Evolutionary conservation across 2,888 invertebrate genomes (phyloP), one percentile per base, ranked within the genome.

Genomic region (Merodon equestris): DNA sequence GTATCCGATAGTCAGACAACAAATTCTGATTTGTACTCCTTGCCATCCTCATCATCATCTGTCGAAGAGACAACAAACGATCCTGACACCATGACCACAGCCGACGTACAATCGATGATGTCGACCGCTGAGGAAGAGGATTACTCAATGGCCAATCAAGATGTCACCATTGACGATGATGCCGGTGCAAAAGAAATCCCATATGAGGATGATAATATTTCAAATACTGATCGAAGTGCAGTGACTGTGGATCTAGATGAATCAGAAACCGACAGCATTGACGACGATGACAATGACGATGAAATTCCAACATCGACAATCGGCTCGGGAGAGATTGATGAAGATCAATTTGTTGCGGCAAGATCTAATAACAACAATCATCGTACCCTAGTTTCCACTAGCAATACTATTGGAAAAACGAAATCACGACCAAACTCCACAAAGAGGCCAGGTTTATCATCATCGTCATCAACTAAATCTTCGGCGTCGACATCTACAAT

Each of bases 281-380:
- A 83, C 47, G 47, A 71, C 0, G 7, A 27, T 27, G 7, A 27
- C 27, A 27, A 27, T 27, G 70, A 61, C 34, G 70, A 45, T 47
- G 66, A 75, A 44, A 81, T 75, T 61, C 75, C 81, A 57, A 81
- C 81, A 61, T 81, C 81, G 15, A 79, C 79, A 18, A 79, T 79
- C 18, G 74, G 63, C 17, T 79, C 79, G 10, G 77, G 63, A 9
- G 77, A 79, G 57, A 63, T 63, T 42, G 68, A 70, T 50, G 74
- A 73, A 42, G 88, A 87, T 81, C 86, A 87, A 76, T 87, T 88
- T 82, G 88, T 87, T 40, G 88, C 86, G 1, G 85, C 87, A 9
- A 85, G 87, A 63, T 87, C 87, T 10, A 87, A 87, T 72, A 87
- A 86, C 66, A 85, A 86, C 72, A 87, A 85, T 68, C 87, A 87